Base-by-base conservation (phyloP, 2,113 vertebrate genomes). In the Cavia aperea region DNA sequence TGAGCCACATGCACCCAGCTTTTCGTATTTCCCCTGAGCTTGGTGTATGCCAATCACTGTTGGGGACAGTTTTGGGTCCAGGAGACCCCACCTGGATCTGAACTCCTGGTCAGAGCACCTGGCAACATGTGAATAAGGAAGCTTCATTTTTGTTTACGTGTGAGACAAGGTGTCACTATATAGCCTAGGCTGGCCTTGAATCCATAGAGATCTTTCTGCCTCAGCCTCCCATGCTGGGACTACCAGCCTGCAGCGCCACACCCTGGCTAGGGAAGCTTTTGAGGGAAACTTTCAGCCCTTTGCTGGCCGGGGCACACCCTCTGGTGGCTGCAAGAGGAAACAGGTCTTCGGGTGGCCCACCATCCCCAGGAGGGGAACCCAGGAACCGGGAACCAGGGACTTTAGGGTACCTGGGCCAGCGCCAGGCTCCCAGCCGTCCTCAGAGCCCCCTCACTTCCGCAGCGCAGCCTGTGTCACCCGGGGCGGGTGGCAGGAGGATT, bases 281-380 rank as follows among this genome's bases (percentile, higher is more conserved):
- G 15, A 19, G 70, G 39, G 70, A 26, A 24, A 5, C 10, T 4
- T 12, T 43, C 4, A 73, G 70, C 39, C 4, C 23, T 23, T 10
- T 6, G 33, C 66, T 4, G 39, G 72, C 43, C 7, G 14, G 56
- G 72, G 88, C 46, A 26, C 62, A 33, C 93, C 95, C 95, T 54
- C 96, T 97, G 84, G 95, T 75, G 96, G 94, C 31, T 6, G 3
- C 9, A 12, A 43, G 46, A 2, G 26, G 43, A 21, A 93, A 12
- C 0, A 5, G 0, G 5, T 5, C 29, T 24, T 51, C 31, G 33
- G 1, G 19, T n/a, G 21, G n/a, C n/a, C n/a, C 0, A 19, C n/a
- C 1, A 9, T 24, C 70, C 21, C 62, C 62, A 26, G 62, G 62
- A 63, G 62, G 62, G 62, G 29, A 10, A 9, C 8, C 6, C 6